Base-by-base conservation (phyloP, 2,797 vertebrate species). In the Acanthis flammea region DNA sequence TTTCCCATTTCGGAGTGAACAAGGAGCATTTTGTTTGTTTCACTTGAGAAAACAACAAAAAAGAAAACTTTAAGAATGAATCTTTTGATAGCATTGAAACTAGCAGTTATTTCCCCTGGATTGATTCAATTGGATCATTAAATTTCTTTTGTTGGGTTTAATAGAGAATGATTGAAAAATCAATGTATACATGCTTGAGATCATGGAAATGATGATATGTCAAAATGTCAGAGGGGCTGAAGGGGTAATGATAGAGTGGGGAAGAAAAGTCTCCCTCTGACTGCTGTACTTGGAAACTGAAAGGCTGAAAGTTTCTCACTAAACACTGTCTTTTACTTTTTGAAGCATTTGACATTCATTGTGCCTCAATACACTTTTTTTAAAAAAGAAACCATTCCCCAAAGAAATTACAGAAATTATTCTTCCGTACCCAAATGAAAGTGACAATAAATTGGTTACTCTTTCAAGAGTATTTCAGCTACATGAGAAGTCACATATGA, bases 181-280 rank as follows among this genome's bases (percentile, higher is more conserved):
- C 96, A 94, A 96, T 96, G 92, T 97, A 97, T 96, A 97, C 97
- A 97, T 97, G 92, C 95, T 96, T 97, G 91, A 97, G 96, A 98
- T 97, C 97, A 98, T 97, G 97, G 96, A 97, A 98, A 98, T 97
- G 90, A 97, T 95, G 93, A 94, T 96, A 96, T 98, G 98, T 98
- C 98, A 98, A 98, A 98, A 98, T 98, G 98, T 98, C 98, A 98
- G 95, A 96, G 74, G 86, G 95, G 88, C 93, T 97, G 97, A 98
- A 97, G 97, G 93, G 94, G 95, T 97, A 98, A 98, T 97, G 91
- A 97, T 82, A 97, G 94, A 96, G 88, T 92, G 82, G 75, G 94
- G 94, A 97, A 98, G 97, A 97, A 97, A 98, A 96, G 97, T 97
- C 96, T 98, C 96, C 97, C 89, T 94, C 94, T 96, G 97, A 97